These are phyloP conservation scores for Liodrosophila aerea DNA, from an alignment of 2,888 invertebrate species.

Conservation along the genomic window DNA sequence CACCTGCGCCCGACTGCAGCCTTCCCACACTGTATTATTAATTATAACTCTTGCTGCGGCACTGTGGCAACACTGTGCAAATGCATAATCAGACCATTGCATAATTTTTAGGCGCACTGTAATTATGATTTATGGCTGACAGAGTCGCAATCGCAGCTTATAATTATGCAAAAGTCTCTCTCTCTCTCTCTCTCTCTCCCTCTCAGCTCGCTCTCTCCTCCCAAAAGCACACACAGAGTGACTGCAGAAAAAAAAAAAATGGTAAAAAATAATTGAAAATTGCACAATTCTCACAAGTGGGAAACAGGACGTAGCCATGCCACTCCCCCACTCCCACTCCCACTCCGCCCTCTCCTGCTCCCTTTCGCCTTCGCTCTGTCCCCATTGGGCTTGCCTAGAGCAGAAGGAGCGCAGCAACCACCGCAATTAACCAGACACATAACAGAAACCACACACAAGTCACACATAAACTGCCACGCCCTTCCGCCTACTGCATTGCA, in stretches of 20 bases:
- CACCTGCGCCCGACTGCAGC: no score
- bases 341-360: not conserved
- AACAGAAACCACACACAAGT: slow-evolving; percentile 42
- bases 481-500: no score
- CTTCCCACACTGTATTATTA: no score
- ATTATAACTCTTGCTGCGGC: no score
- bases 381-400: not conserved
- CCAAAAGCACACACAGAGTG: not conserved
- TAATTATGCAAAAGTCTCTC: slow-evolving; percentile 69
- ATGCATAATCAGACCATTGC: slow-evolving; percentile 70
- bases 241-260: slow-evolving; percentile 48
- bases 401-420: slow-evolving; percentile 42
- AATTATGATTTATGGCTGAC: slow-evolving; percentile 68
- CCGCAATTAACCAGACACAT: slow-evolving; percentile 70
- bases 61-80: slow-evolving; percentile 27
- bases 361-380: not conserved
- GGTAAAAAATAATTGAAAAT: slow-evolving; percentile 79
- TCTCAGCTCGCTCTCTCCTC: not conserved
- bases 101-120: slow-evolving; percentile 65
- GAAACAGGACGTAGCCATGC: slow-evolving; percentile 53
- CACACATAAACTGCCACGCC: slow-evolving; percentile 42
- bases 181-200: not conserved
- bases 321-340: not conserved
- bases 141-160: slow-evolving; percentile 70
- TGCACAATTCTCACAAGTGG: slow-evolving; percentile 80